These are phyloP conservation scores for Oreotrochilus melanogaster DNA, from an alignment of 2,113 vertebrate genomes.

Conservation along the genomic window DNA sequence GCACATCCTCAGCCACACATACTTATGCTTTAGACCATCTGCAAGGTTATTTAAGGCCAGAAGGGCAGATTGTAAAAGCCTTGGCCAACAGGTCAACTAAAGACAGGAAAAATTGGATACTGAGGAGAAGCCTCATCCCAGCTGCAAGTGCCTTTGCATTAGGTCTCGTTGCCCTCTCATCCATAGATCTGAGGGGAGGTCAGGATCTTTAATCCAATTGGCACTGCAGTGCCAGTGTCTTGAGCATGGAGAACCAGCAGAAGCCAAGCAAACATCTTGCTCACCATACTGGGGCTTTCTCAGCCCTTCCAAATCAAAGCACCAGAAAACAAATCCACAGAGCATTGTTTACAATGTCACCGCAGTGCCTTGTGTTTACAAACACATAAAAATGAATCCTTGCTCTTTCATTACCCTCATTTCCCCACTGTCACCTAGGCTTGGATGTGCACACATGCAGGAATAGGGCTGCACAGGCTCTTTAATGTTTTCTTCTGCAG, in stretches of 20 bases:
- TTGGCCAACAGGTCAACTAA: not conserved
- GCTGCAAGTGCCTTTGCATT: not conserved
- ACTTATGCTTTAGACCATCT: not conserved
- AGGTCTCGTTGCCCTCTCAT: not conserved
- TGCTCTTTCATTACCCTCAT: not conserved
- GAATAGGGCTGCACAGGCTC: fast-evolving
- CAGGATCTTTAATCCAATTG: not conserved
- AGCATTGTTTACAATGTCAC: fast-evolving
- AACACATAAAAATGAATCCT: not conserved
- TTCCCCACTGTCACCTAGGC: not conserved
- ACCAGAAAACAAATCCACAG: not conserved
- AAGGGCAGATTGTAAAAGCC: not conserved
- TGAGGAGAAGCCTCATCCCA: not conserved
- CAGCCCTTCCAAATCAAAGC: not conserved
- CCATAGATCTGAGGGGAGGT: not conserved
- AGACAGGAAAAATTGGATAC: not conserved
- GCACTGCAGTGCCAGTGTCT: not conserved
- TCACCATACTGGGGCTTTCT: not conserved
- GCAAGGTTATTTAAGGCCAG: not conserved
- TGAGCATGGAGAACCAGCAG: not conserved
- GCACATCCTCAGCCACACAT: not conserved
- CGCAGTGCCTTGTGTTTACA: not conserved
- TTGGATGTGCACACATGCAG: not conserved
- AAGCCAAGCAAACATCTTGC: not conserved
- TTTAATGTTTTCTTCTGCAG: not conserved